Evolutionary conservation across 2,888 invertebrate species (phyloP), one percentile per base, ranked within the genome.

Genomic region (Acronicta leporina): DNA sequence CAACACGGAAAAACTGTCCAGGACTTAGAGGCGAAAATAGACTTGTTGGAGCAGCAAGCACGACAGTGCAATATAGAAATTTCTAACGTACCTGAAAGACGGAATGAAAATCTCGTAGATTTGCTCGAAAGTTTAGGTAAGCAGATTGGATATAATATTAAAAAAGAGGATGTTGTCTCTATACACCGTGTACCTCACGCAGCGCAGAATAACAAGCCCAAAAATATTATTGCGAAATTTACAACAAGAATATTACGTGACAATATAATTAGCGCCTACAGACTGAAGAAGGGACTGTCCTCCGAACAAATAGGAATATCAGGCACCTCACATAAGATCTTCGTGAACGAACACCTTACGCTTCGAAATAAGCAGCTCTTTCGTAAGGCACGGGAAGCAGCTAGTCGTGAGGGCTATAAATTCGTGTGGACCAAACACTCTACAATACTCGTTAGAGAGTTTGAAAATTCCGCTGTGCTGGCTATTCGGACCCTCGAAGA

Each of bases 1-100:
- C 35, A 35, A 35, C 13, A 35, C 13, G 35, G 13, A 35, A 35
- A 35, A 35, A 35, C 35, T 13, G 35, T 35, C 35, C 35, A 5
- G 35, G 35, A 35, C 35, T 35, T 35, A 35, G 35, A 35, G 35
- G 35, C 35, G 48, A 56, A 56, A 38, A 50, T 57, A 44, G 50
- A 49, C n/a, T 43, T n/a, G 13, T 51, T 60, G 53, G 59, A 60
- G 44, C 59, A 60, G 27, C 60, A 60, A n/a, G 42, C 47, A 16
- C 41, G 60, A 27, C 30, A 30, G 11, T 49, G 48, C 11, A 60
- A 60, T 43, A 27, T 60, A 25, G 60, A 60, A 60, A 60, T 60
- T n/a, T 27, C 25, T 9, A 60, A 60, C 43, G 20, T 60, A 25
- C 60, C 60, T 16, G 60, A 60, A 15, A 48, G 44, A 15, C 48